Conservation (phyloP, 2,888 invertebrate genomes). For the Pollenia amentaria region DNA sequence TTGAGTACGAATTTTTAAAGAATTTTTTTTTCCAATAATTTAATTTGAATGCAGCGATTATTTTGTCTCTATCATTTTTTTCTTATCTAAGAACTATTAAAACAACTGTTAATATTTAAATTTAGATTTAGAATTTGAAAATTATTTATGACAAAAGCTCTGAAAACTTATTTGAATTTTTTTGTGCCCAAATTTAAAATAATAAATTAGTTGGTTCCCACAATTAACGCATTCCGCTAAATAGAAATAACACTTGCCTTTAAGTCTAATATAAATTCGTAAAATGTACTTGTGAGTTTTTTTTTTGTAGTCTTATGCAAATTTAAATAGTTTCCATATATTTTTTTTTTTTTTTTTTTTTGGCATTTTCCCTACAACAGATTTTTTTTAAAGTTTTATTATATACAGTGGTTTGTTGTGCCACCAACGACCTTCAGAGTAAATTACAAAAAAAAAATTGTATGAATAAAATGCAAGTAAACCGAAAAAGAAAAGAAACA, state of each 20-base stretch:
- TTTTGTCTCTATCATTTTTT: no score
- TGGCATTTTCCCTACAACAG: slow-evolving; percentile 13
- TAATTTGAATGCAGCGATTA: no score
- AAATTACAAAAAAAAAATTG: slow-evolving; percentile 64
- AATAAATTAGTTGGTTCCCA: slow-evolving; percentile 55
- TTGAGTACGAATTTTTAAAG: no score
- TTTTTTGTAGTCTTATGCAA: slow-evolving; percentile 59
- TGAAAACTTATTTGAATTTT: slow-evolving; percentile 18
- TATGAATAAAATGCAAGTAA: slow-evolving; percentile 30
- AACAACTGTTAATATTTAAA: background rate
- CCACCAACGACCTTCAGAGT: slow-evolving; percentile 59
- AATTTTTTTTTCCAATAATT: no score
- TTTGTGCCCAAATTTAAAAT: slow-evolving; percentile 7
- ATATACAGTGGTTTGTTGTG: background rate
- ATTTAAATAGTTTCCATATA: slow-evolving; percentile 57
- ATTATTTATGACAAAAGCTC: slow-evolving; percentile 13
- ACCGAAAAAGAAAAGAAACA: background rate
- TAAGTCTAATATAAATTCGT: slow-evolving; percentile 27
- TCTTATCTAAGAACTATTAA: background rate
- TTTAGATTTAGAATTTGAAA: background rate
- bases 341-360: slow-evolving; percentile 42
- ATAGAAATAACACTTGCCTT: slow-evolving; percentile 48
- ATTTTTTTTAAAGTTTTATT: background rate
- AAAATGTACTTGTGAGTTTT: slow-evolving; percentile 6
- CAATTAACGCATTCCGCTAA: slow-evolving; percentile 61